These are phyloP conservation scores for Cavia porcellus DNA, from an alignment of 2,113 vertebrate genomes.

Conservation along the genomic window DNA sequence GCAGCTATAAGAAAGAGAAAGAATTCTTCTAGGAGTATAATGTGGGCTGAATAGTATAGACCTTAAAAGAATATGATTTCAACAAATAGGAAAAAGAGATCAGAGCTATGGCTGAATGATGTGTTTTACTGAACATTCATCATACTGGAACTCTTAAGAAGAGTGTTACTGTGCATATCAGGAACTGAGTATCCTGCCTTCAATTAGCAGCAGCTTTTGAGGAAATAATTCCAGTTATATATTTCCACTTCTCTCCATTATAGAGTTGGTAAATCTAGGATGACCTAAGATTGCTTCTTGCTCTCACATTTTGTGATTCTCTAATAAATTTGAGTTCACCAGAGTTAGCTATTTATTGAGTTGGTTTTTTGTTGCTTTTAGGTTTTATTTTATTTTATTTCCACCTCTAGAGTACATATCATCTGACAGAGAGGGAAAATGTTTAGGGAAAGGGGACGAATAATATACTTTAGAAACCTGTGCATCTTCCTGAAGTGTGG, in stretches of 20 bases:
- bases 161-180: background rate
- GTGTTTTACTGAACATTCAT: background rate
- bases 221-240: background rate
- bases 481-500: background rate
- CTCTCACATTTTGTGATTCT: constrained; percentile 5
- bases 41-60: background rate
- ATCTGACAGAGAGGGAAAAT: background rate
- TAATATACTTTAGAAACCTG: background rate
- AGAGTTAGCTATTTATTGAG: background rate
- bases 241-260: background rate
- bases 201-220: background rate
- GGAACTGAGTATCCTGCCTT: background rate
- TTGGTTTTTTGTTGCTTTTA: background rate
- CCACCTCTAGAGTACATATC: background rate
- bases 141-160: background rate
- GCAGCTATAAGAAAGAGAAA: background rate
- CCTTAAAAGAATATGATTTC: background rate
- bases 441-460: background rate
- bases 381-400: background rate
- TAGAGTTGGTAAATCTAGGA: background rate
- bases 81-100: background rate
- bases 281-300: background rate
- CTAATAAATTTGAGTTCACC: background rate
- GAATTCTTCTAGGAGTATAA: background rate
- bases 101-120: background rate